Evolutionary conservation across 2,113 vertebrate species (phyloP).

Genomic region (Ornithorhynchus anatinus): DNA sequence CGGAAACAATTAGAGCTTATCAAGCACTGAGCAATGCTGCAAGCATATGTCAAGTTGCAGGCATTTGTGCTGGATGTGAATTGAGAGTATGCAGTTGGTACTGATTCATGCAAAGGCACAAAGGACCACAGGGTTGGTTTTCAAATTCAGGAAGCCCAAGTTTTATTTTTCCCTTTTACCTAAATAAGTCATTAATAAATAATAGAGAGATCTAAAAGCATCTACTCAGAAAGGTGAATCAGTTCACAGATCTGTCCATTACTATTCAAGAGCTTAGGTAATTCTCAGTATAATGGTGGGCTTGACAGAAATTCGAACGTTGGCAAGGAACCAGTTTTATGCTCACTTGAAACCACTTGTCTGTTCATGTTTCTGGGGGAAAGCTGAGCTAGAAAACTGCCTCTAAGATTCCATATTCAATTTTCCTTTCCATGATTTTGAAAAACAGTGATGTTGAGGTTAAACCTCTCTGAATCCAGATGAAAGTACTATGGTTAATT

Average conservation of each 20-base stretch:
- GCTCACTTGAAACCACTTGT: conserved; percentile 3
- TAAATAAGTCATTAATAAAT: not conserved
- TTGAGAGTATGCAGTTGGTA: not conserved
- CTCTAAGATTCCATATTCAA: conserved; percentile 11
- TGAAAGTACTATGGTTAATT: conserved; percentile 18
- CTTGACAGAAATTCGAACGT: conserved; percentile 16
- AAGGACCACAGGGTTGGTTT: not conserved
- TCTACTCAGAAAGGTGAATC: not conserved
- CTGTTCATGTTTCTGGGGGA: not conserved
- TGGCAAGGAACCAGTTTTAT: not conserved
- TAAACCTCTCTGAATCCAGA: conserved; percentile 27
- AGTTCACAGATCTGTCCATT: not conserved
- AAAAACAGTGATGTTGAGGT: conserved; percentile 16
- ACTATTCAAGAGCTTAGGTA: not conserved
- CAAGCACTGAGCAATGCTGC: not conserved
- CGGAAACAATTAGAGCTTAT: conserved; percentile 17
- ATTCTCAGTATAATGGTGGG: not conserved
- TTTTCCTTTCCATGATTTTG: not conserved
- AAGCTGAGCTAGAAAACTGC: conserved; percentile 2
- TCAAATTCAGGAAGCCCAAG: too few species aligned
- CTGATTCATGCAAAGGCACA: not conserved
- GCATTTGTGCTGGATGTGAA: conserved; percentile 12
- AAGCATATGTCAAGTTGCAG: not conserved
- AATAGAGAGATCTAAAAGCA: not conserved
- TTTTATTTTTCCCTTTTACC: not conserved